Evolutionary conservation across 2,888 invertebrate species (phyloP), one percentile per base, ranked within the genome.

Genomic region (Thymelicus sylvestris): DNA sequence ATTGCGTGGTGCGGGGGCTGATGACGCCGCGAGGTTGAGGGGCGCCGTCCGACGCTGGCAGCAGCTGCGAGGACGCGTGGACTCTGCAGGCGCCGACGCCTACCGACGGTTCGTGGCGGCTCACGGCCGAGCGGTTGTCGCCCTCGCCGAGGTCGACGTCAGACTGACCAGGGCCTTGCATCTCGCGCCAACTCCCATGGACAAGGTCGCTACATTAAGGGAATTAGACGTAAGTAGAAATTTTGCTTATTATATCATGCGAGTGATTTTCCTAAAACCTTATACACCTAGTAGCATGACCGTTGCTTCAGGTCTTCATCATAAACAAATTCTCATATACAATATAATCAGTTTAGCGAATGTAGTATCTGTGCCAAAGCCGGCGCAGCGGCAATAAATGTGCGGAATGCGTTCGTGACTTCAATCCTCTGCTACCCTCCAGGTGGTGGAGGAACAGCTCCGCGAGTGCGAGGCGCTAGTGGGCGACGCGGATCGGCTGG

Each of bases 61-160:
- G 74, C 94, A 93, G 65, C 83, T 97, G 62, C 89, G 94, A 13
- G 95, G 95, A 0, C 94, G 95, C 50, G 94, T 95, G 47, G 90
- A 94, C 70, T 93, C 94, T 0, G 94, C 96, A 0, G 95, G 95
- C 2, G 94, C 94, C 0, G 95, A 95, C 73, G 89, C 95, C 0
- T 96, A 96, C 78, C 92, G 95, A 1, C 96, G 96, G 78, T 97
- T 97, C 79, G 95, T 95, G 13, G 94, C 95, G 3, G 96, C 96
- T 13, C 97, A 97, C 72, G 95, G 96, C 6, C 95, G 95, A 44
- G 96, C 97, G 0, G 95, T 97, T 0, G 95, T 97, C 12, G 95
- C 95, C 3, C 86, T 97, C 31, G 96, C 96, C 0, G 95, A 96
- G 77, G 94, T 97, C 0, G 97, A 97, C 78, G 96, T 96, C 0